phyloP scores from a whole-genome alignment of 2,888 invertebrate genomes.

The Phytoseiulus persimilis region DNA sequence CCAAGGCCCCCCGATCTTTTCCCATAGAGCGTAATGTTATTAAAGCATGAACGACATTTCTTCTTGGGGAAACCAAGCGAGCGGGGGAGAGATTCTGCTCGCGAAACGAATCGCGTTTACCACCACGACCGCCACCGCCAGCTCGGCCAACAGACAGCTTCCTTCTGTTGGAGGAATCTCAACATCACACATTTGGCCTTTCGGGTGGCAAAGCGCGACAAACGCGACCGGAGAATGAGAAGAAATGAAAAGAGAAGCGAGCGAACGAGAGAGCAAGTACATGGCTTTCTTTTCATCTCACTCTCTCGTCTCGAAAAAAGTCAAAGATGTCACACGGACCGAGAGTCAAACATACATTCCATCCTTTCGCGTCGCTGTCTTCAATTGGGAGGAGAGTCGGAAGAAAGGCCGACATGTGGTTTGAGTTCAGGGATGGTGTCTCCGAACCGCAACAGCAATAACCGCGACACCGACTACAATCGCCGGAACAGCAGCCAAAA shows the following conservation, averaged over 20 bases:
- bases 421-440: not conserved
- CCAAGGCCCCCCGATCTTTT: constrained; percentile 1
- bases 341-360: not conserved
- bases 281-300: not conserved
- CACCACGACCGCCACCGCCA: not conserved
- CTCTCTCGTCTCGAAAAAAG: not conserved
- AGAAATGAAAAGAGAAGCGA: not conserved
- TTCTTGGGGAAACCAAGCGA: not conserved
- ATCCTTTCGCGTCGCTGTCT: not conserved
- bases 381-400: not conserved
- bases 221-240: not conserved
- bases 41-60: not conserved
- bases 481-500: too few relatives aligned
- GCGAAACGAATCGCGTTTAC: not conserved
- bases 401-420: not conserved
- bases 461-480: too few relatives aligned
- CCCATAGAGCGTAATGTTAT: constrained; percentile 5
- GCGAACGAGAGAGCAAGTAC: not conserved
- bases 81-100: not conserved
- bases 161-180: not conserved
- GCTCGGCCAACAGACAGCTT: not conserved
- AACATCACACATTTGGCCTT: not conserved
- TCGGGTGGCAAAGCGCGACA: not conserved
- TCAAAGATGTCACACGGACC: not conserved
- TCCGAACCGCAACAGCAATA: not conserved